Evolutionary conservation across 1,140 invertebrate genomes (phyloP).

Genomic region (Zaprionus nigranus): DNA sequence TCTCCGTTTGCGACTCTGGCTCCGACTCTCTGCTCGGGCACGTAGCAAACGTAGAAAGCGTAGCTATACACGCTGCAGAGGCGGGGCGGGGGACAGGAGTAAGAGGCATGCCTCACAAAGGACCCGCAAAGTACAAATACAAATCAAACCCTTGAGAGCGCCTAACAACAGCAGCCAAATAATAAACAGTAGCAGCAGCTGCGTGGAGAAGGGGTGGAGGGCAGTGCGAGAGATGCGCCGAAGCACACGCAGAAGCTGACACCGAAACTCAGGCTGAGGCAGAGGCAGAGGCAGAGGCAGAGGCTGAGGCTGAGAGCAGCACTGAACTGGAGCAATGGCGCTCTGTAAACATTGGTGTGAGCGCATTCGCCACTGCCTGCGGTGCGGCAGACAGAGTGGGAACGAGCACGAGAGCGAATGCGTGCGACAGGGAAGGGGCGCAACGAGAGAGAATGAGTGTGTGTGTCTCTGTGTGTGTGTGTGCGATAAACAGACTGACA

Average conservation of each 20-base stretch:
- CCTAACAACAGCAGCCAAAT: conserved; percentile 62
- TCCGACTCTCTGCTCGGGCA: conserved; percentile 42
- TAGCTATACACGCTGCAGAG: background rate
- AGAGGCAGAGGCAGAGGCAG: background rate
- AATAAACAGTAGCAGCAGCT: conserved; percentile 57
- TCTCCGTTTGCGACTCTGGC: background rate
- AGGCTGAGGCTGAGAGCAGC: background rate
- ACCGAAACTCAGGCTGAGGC: conserved; percentile 16
- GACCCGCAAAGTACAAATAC: conserved; percentile 68
- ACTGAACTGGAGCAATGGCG: conserved; percentile 68
- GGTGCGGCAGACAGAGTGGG: background rate
- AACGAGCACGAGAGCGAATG: conserved; percentile 11
- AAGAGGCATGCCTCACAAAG: conserved; percentile 47
- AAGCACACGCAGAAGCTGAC: conserved; percentile 29
- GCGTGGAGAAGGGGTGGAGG: background rate
- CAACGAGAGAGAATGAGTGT: conserved; percentile 10
- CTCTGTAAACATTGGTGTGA: conserved; percentile 60
- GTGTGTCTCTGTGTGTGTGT: conserved; percentile 9
- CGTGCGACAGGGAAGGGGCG: conserved; percentile 4
- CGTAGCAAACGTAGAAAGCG: conserved; percentile 62
- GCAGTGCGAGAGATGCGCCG: background rate
- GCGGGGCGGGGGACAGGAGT: background rate
- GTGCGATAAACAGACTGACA: conserved; percentile 32
- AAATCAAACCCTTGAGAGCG: conserved; percentile 80
- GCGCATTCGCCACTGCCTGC: conserved; percentile 6